Evolutionary conservation across 2,888 invertebrate genomes (phyloP).

Genomic region (Heliconius ethilla): DNA sequence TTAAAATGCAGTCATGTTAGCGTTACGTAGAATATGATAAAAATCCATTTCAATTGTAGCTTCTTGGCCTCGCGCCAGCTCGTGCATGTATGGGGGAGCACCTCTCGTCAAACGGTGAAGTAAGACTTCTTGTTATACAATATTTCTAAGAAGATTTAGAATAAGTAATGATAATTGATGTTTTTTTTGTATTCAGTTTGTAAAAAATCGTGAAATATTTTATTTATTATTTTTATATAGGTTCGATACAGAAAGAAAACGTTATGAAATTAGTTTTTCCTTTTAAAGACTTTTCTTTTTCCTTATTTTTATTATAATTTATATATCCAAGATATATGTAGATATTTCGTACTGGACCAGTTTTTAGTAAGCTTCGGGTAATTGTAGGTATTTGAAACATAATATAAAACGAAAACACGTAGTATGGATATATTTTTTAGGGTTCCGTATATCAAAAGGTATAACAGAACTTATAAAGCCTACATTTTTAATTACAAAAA

Average conservation of each 20-base stretch:
- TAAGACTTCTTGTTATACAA: conserved; percentile 16
- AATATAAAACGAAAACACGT: not conserved
- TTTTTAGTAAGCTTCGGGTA: not conserved
- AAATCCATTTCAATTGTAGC: conserved; percentile 35
- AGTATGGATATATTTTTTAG: too few species aligned
- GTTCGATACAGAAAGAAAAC: not conserved
- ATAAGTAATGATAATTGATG: not conserved
- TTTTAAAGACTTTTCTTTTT: not conserved
- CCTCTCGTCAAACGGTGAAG: conserved; percentile 22
- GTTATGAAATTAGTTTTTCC: not conserved
- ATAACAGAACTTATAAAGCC: too few species aligned
- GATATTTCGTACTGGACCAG: not conserved
- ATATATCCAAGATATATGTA: not conserved
- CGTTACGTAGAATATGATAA: conserved; percentile 39
- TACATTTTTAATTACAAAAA: not conserved
- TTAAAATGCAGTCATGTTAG: conserved; percentile 40
- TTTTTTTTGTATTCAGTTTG: not conserved
- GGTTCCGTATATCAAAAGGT: too few species aligned
- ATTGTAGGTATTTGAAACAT: not conserved
- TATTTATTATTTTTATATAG: not conserved
- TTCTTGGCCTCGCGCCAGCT: conserved; percentile 40
- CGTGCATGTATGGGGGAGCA: conserved; percentile 18
- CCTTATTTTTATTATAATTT: not conserved
- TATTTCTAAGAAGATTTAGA: conserved; percentile 4
- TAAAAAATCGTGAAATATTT: not conserved